Base-by-base conservation (phyloP, 2,888 invertebrate species). In the Drosophila niveifrons region DNA sequence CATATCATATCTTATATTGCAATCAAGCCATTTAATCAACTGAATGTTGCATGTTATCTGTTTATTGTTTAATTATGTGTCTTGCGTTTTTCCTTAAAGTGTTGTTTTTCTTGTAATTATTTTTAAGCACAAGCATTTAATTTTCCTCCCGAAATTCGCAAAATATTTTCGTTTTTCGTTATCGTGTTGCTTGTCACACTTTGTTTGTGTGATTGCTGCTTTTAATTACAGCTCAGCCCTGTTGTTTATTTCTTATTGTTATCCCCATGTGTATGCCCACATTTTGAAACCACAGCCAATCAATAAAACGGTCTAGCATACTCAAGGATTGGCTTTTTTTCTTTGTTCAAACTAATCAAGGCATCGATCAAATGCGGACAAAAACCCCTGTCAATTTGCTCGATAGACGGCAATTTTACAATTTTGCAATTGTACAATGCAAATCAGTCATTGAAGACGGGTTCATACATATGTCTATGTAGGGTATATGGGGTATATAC, bases 201-300 rank as follows among this genome's bases (percentile, higher is more conserved):
- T 70, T 70, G 46, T 66, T 51, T 68, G 59, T 53, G 28, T 1
- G 23, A 15, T 48, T 63, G 68, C 50, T 53, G 55, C 64, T 83
- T 79, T 86, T 82, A 83, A 82, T 84, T 79, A 82, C 46, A 46
- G 47, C 44, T 47, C 48, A 53, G 44, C n/a, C 23, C 23, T 34
- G 51, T 70, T 70, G 67, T 75, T 80, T 84, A 72, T 66, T 68
- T 76, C 62, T 57, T 58, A 76, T 82, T 87, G 31, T 44, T 44
- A 73, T 43, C 28, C 28, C 56, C 48, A 66, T 55, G 36, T 56
- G 36, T 3, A 28, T n/a, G 9, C n/a, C 59, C 43, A 44, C 50
- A 48, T 29, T 39, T 36, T 48, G 57, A 61, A 74, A 53, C 10
- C 18, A 43, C 18, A 44, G 46, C 53, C 55, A 53, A 61, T 65